Conservation (phyloP, 2,888 invertebrate genomes). For the Aspidapion aeneum region DNA sequence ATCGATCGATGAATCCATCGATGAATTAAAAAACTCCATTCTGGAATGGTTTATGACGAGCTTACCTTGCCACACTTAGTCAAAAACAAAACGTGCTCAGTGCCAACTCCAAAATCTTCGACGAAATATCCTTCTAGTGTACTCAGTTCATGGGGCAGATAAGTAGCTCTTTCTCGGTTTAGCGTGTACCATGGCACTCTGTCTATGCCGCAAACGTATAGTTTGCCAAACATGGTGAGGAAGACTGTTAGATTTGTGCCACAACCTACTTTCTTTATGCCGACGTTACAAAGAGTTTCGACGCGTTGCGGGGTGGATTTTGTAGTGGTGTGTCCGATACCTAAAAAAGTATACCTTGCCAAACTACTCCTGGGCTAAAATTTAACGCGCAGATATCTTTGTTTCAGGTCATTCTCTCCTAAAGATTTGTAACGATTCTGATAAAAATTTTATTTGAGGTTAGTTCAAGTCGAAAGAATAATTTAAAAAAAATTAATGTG, state of each 20-base stretch:
- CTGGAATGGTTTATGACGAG: too few species aligned
- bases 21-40: too few species aligned
- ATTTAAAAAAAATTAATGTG: too few species aligned
- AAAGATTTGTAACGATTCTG: too few species aligned
- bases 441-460: too few species aligned
- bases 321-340: slow-evolving; percentile 48
- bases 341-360: too few species aligned
- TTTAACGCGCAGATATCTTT: too few species aligned
- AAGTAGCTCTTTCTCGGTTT: slow-evolving; percentile 49
- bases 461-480: too few species aligned
- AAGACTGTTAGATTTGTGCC: slow-evolving; percentile 63
- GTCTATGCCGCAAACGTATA: slow-evolving; percentile 60
- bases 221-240: slow-evolving; percentile 55
- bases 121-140: slow-evolving; percentile 51
- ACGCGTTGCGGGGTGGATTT: slow-evolving; percentile 52
- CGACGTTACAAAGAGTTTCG: slow-evolving; percentile 53
- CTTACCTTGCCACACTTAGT: slow-evolving; percentile 50
- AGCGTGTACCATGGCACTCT: slow-evolving; percentile 57
- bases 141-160: slow-evolving; percentile 52
- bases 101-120: slow-evolving; percentile 58
- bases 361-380: too few species aligned
- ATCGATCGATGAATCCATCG: too few species aligned
- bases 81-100: slow-evolving; percentile 58
- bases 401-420: too few species aligned
- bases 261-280: slow-evolving; percentile 56